Base-by-base conservation (phyloP, 2,888 invertebrate species). In the Euplagia quadripunctaria region DNA sequence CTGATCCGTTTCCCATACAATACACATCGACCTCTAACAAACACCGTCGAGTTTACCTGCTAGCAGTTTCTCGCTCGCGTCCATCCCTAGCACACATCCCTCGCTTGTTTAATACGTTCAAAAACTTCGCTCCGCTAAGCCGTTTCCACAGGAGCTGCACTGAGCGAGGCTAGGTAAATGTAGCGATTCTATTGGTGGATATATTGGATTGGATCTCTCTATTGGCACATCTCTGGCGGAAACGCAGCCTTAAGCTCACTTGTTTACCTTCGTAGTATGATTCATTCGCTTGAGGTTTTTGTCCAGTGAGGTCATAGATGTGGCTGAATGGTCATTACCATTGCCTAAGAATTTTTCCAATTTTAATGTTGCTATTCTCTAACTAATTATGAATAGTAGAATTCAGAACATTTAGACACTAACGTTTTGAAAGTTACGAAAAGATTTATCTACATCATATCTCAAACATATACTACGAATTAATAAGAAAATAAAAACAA, bases 211-310 rank as follows among this genome's bases (percentile, higher is more conserved):
- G n/a, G n/a, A n/a, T n/a, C n/a, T n/a, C n/a, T n/a, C n/a, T n/a
- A n/a, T n/a, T n/a, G n/a, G n/a, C n/a, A n/a, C n/a, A n/a, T n/a
- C n/a, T n/a, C n/a, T n/a, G n/a, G n/a, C n/a, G n/a, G n/a, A n/a
- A n/a, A n/a, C 31, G 31, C 31, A 31, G 31, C 31, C 31, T 31
- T 31, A 14, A 58, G 46, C 16, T 55, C 61, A 55, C 16, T 69
- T 71, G 78, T 81, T 82, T 81, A 73, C 72, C 83, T 82, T 82
- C 73, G 71, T 42, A 16, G 46, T 69, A 63, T 78, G 81, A 84
- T 72, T 78, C 77, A 83, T 79, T 71, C 52, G 64, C 64, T 42
- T 73, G 55, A 69, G 69, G 58, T 69, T 72, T 77, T 79, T 74
- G 49, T 58, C 49, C 61, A 77, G 68, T 83, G 82, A 84, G 74